Percentiles rank a stretch among this genome's conserved stretches.
Evolutionary conservation across 2,797 vertebrate genomes (phyloP).

Genomic region (Fundulus diaphanus): DNA sequence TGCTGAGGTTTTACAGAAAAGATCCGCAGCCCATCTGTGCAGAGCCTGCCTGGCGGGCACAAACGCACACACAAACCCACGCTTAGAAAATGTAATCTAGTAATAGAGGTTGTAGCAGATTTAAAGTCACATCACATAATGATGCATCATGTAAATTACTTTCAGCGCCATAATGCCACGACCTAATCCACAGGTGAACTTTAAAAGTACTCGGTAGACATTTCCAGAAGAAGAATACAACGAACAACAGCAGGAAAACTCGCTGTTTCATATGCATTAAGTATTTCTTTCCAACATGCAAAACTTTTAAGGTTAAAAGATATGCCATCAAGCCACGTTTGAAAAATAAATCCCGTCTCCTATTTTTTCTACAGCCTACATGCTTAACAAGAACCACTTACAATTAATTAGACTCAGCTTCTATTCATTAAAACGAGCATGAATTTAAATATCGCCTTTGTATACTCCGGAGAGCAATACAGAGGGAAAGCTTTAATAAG

Average conservation of each 20-base stretch:
- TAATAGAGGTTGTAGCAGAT: slow-evolving; percentile 45
- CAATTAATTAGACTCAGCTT: neutral
- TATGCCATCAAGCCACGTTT: neutral
- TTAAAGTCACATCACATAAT: slow-evolving; percentile 63
- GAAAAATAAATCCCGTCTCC: neutral
- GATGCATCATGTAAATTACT: slow-evolving; percentile 59
- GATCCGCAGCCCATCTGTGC: slow-evolving; percentile 37
- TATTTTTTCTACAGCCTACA: neutral
- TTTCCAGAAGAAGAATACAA: slow-evolving; percentile 19
- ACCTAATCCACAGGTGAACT: slow-evolving; percentile 57
- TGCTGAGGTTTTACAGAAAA: slow-evolving; percentile 8
- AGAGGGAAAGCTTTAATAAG: neutral
- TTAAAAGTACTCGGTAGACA: slow-evolving; percentile 12
- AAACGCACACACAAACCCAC: neutral
- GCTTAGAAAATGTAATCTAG: slow-evolving; percentile 55
- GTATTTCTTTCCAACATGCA: neutral
- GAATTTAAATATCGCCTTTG: neutral
- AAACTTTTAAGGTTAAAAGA: neutral
- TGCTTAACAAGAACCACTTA: neutral
- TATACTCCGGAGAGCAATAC: neutral
- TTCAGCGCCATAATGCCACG: slow-evolving; percentile 36
- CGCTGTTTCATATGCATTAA: neutral
- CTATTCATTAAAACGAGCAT: neutral
- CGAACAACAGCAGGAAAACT: neutral
- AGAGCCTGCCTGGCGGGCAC: slow-evolving; percentile 2